Conservation (phyloP, 2,888 invertebrate genomes). For the Gryllus longicercus region DNA sequence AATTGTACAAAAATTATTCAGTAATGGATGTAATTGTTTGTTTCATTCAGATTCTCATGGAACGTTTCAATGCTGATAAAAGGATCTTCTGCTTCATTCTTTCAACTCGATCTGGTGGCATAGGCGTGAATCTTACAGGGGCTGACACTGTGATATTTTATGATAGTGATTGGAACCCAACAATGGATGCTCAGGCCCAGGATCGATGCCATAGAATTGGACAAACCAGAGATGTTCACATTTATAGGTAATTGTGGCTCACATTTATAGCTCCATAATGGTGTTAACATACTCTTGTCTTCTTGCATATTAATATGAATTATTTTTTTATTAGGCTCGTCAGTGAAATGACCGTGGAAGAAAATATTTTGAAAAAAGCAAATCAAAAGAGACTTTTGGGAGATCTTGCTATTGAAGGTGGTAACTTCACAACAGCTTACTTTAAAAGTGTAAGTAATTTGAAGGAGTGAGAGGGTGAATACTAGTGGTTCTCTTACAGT, state of each 20-base stretch:
- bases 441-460: conserved; percentile 71
- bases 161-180: conserved; percentile 99
- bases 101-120: conserved; percentile 95
- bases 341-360: conserved; percentile 95
- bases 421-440: conserved; percentile 96
- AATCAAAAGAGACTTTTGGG: conserved; percentile 94
- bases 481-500: too few relatives aligned
- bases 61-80: conserved; percentile 92
- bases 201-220: conserved; percentile 98
- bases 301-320: neutral
- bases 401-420: conserved; percentile 96
- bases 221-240: conserved; percentile 97
- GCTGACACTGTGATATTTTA: conserved; percentile 99
- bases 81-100: conserved; percentile 96
- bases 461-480: too few relatives aligned
- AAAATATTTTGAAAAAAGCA: conserved; percentile 98
- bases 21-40: too few relatives aligned
- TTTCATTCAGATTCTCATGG: conserved; percentile 72
- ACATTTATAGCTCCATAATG: conserved; percentile 68
- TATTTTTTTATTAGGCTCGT: conserved; percentile 65
- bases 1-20: too few relatives aligned
- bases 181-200: conserved; percentile 98
- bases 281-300: too few relatives aligned
- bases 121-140: conserved; percentile 97
- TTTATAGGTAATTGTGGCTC: conserved; percentile 66